Base-by-base conservation (phyloP, 2,797 vertebrate species). In the Aulostomus chinensis region DNA sequence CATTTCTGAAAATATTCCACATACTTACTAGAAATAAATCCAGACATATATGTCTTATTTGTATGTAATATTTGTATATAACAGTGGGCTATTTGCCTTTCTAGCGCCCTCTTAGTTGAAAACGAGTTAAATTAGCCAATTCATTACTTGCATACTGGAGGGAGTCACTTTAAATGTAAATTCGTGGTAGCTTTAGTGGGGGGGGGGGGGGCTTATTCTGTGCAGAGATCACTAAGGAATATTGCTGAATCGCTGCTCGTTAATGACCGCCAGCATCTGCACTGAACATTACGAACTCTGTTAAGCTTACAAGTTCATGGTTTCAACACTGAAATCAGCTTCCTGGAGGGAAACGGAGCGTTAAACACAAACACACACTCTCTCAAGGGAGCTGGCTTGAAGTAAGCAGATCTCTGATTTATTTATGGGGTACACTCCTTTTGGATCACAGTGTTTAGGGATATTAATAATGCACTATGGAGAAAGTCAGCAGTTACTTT, bases 341-440 rank as follows among this genome's bases (percentile, higher is more conserved):
- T 31, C n/a, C 29, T 31, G 29, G 11, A 31, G 29, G 29, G 29
- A 31, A 12, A 25, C 24, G 2, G 24, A 25, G 24, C 24, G 24
- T 25, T 25, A 25, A 5, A 79, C 65, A 71, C 58, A 78, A 63
- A 70, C 47, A 73, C 38, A 33, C n/a, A 2, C 2, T 5, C 26
- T 61, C 62, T 63, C 56, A 7, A 17, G 49, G 49, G 72, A 78
- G 56, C 20, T 1, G 68, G 36, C 31, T 37, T 2, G 32, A 74
- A 78, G 58, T 39, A 31, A 43, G 62, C 62, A 52, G 35, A 53
- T 42, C 33, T 60, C 53, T 85, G 52, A 71, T 83, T 86, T 82
- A 88, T 87, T 88, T 47, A 88, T 82, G 50, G 61, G 43, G 30
- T 55, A 67, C 63, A 69, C 60, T 73, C 70, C 64, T 68, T 76